Conservation (phyloP, 2,888 invertebrate genomes). For the Scaeva pyrastri region DNA sequence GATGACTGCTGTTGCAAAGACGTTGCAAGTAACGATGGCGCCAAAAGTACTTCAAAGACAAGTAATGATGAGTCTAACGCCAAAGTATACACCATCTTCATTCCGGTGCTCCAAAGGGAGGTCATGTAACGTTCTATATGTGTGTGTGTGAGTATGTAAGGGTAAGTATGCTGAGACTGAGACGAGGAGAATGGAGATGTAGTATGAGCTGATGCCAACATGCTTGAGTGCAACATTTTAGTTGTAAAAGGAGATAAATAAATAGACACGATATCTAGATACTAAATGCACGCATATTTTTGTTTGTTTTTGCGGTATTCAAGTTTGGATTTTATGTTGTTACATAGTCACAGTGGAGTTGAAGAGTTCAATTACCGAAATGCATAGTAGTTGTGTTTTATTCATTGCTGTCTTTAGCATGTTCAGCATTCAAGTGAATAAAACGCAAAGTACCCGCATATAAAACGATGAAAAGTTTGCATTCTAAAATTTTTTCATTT, state of each 20-base stretch:
- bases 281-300: slow-evolving; percentile 15
- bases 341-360: slow-evolving; percentile 7
- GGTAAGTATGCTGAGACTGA: neutral
- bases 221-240: slow-evolving; percentile 14
- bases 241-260: slow-evolving; percentile 55
- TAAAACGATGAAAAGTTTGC: too few relatives aligned
- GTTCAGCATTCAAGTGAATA: too few relatives aligned
- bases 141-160: too few relatives aligned
- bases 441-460: too few relatives aligned
- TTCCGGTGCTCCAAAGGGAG: slow-evolving; percentile 33
- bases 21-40: slow-evolving; percentile 58
- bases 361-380: neutral
- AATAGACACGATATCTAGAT: slow-evolving; percentile 42
- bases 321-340: neutral
- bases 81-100: slow-evolving; percentile 59
- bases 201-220: slow-evolving; percentile 11
- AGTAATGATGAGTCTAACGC: slow-evolving; percentile 66
- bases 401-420: too few relatives aligned
- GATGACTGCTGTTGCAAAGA: slow-evolving; percentile 34
- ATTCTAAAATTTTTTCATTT: too few relatives aligned
- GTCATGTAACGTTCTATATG: neutral
- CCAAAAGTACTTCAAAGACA: slow-evolving; percentile 66
- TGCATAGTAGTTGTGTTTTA: too few relatives aligned
- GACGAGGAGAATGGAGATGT: neutral
- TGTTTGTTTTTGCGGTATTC: neutral